Percentiles rank a stretch among this genome's conserved stretches.
phyloP scores from a whole-genome alignment of 2,797 vertebrate genomes.

The Kryptopterus vitreolus region DNA sequence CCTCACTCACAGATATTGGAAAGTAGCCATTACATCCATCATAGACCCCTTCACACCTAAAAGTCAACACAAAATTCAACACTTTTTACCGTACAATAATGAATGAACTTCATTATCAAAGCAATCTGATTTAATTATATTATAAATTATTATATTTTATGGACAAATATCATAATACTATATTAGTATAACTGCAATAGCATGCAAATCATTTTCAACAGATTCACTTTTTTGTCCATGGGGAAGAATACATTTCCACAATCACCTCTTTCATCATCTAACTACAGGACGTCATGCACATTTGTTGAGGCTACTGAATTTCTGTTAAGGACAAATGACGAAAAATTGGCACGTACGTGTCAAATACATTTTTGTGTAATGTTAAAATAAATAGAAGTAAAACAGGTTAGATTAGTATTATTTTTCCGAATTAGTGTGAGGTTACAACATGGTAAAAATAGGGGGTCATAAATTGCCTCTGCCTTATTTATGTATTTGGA shows the following conservation, averaged over 20 bases:
- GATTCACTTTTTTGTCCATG: not conserved
- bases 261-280: not conserved
- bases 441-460: too few species aligned
- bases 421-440: too few species aligned
- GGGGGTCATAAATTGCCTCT: too few species aligned
- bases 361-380: too few species aligned
- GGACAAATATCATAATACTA: not conserved
- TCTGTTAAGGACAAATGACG: too few species aligned
- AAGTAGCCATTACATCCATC: not conserved
- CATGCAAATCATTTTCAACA: too few species aligned
- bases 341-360: too few species aligned
- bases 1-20: not conserved
- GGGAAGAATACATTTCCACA: not conserved
- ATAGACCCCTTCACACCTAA: not conserved
- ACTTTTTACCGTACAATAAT: not conserved
- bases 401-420: too few species aligned
- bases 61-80: not conserved
- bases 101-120: not conserved
- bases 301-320: too few species aligned
- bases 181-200: not conserved
- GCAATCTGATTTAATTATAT: not conserved
- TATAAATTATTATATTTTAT: too few species aligned
- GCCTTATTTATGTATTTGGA: too few species aligned
- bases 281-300: not conserved
- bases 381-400: too few species aligned